Evolutionary conservation across 2,888 invertebrate genomes (phyloP).

Genomic region (Marasmarcha lunaedactyla): DNA sequence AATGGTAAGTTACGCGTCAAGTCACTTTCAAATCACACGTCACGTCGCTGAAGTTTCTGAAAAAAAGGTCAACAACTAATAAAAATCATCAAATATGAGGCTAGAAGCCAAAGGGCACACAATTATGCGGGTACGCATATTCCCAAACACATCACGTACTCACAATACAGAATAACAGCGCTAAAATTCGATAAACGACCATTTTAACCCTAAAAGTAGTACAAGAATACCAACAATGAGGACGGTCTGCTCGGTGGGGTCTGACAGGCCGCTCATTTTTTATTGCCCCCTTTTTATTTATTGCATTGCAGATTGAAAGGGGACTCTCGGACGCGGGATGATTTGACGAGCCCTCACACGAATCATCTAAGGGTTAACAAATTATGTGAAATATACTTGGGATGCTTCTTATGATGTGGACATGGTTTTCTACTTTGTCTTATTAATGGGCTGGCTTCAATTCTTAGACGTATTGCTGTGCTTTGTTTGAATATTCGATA

Average conservation of each 20-base stretch:
- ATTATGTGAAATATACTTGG: not conserved
- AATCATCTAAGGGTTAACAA: not conserved
- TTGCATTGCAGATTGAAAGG: slow-evolving; percentile 65
- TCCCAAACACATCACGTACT: not conserved
- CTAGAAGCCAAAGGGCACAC: not conserved
- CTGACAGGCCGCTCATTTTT: slow-evolving; percentile 6
- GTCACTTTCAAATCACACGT: too few species aligned
- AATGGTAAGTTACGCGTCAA: too few species aligned
- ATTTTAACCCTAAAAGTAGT: not conserved
- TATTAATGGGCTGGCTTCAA: too few species aligned
- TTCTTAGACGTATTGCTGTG: too few species aligned
- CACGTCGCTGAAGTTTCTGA: too few species aligned
- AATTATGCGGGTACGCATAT: not conserved
- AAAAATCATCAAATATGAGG: too few species aligned
- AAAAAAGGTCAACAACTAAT: too few species aligned
- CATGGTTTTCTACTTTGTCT: too few species aligned
- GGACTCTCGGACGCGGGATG: slow-evolving; percentile 47
- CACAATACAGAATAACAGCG: not conserved
- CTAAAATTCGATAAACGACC: not conserved
- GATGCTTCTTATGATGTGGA: too few species aligned
- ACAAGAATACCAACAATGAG: slow-evolving; percentile 1
- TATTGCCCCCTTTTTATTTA: slow-evolving; percentile 53
- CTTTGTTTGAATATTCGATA: too few species aligned
- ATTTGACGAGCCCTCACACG: slow-evolving; percentile 20
- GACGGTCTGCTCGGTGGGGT: not conserved